Evolutionary conservation across 2,888 invertebrate genomes (phyloP), one percentile per base, ranked within the genome.

Genomic region (Diadegma fenestrale): DNA sequence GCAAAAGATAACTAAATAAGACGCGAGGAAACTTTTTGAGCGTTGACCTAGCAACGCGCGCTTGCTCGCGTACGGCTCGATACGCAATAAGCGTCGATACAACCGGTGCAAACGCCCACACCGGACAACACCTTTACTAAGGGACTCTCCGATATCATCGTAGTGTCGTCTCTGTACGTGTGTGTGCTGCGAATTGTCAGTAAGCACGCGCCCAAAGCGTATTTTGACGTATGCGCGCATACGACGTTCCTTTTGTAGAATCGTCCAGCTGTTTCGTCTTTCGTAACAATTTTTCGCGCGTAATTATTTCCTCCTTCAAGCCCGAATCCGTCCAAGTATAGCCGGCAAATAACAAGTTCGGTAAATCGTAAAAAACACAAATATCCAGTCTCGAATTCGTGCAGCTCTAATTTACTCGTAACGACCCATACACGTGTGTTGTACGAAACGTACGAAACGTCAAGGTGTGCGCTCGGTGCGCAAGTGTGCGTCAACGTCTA

Each of bases 21-120:
- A 64, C 51, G 51, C 33, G 33, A 54, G 37, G 54, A 54, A 48
- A 48, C n/a, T 63, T 79, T 79, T 63, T 48, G 26, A 37, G 68
- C 30, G 17, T 45, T 63, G 37, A 37, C 79, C 63, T 80, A 80
- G 79, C 79, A 80, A 80, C 79, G 79, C 48, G 72, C 54, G 72
- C 71, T 33, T 22, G 72, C 71, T 33, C 51, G 51, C 69, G 30
- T 69, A 48, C 17, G 30, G 69, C 69, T 68, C 68, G 68, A 51
- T 37, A 48, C 77, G 77, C 51, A 66, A 77, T 33, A 37, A 51
- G 77, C 58, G 69, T 69, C 69, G 26, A 69, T 26, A 22, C 22
- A 14, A 17, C 43, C 45, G 26, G 45, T 41, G 22, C 41, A 41
- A 68, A 45, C 68, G 43, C 22, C 68, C 68, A 66, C 66, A 22